A percentile compares a stretch with the other conserved stretches of the same genome.
Evolutionary conservation across 1,140 invertebrate species (phyloP).

Genomic region (Maconellicoccus hirsutus): DNA sequence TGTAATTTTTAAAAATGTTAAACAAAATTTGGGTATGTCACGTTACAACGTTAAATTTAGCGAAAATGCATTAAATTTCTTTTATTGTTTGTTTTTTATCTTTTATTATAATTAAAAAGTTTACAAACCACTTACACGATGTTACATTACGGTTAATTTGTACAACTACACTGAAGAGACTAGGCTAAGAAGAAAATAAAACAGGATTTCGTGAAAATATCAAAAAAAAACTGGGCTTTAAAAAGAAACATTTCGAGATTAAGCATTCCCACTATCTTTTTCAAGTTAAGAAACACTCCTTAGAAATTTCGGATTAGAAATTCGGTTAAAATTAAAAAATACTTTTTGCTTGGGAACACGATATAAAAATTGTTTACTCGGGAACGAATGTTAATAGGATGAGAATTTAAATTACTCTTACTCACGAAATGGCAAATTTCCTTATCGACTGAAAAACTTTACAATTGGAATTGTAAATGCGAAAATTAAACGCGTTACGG

Average conservation of each 20-base stretch:
- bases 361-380: not conserved
- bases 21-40: too few species aligned
- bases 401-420: not conserved
- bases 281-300: too few species aligned
- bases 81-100: not conserved
- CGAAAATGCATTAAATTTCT: not conserved
- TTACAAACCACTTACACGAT: not conserved
- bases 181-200: too few species aligned
- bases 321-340: too few species aligned
- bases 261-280: too few species aligned
- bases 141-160: too few species aligned
- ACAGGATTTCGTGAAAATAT: too few species aligned
- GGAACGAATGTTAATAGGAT: not conserved
- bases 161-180: too few species aligned
- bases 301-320: too few species aligned
- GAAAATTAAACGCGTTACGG: slow-evolving; percentile 3
- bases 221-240: too few species aligned
- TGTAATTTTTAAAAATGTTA: too few species aligned
- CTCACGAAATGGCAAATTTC: not conserved
- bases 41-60: slow-evolving; percentile 10
- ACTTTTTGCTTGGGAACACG: not conserved
- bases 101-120: not conserved
- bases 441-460: not conserved
- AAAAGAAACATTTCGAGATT: too few species aligned
- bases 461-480: slow-evolving; percentile 9